Evolutionary conservation across 1,140 invertebrate species (phyloP).

Genomic region (Lepidostoma basale): DNA sequence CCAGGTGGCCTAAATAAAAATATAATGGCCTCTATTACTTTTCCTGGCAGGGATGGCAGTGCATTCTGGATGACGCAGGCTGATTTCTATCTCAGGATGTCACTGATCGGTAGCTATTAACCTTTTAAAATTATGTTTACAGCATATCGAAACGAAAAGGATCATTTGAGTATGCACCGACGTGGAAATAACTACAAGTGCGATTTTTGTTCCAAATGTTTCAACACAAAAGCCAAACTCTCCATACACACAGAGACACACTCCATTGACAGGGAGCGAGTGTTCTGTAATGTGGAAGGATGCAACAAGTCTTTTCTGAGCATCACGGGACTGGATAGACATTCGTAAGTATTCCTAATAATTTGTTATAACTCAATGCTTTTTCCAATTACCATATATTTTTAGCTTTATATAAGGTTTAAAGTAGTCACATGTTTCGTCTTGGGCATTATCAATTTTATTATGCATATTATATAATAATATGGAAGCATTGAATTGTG

Average conservation of each 20-base stretch:
- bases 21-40: no score
- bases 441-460: not conserved
- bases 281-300: constrained; percentile 44
- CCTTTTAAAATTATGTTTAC: not conserved
- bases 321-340: constrained; percentile 46
- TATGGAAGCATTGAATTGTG: not conserved
- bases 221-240: constrained; percentile 46
- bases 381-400: not conserved
- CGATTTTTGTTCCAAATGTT: constrained; percentile 45
- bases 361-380: not conserved
- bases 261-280: constrained; percentile 39
- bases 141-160: constrained; percentile 42
- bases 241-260: constrained; percentile 47
- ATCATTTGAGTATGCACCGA: constrained; percentile 39
- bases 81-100: no score
- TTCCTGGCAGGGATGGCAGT: no score
- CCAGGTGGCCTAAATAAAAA: no score
- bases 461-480: not conserved
- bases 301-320: constrained; percentile 48
- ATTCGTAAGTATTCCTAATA: constrained; percentile 34
- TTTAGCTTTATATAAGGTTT: not conserved
- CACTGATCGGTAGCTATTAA: no score
- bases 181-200: constrained; percentile 44
- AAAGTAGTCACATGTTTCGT: not conserved
- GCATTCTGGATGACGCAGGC: no score